Conservation (phyloP, 1,140 invertebrate genomes). For the Hycleus cichorii region DNA sequence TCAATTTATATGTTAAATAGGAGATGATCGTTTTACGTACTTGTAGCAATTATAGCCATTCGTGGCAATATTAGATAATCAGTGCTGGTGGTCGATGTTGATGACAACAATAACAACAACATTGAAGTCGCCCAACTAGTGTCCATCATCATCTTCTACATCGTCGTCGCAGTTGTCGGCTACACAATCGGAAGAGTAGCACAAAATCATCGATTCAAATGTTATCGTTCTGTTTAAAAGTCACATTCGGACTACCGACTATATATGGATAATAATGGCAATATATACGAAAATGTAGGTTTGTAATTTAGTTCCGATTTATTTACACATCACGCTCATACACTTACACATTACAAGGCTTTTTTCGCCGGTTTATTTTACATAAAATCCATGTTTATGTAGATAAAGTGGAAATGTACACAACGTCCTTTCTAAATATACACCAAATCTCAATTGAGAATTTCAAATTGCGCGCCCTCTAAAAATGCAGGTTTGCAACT, state of each 20-base stretch:
- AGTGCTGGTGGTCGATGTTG: constrained; percentile 27
- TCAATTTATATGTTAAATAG: constrained; percentile 22
- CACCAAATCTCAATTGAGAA: no score
- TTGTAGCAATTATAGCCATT: constrained; percentile 6
- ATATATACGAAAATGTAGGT: constrained; percentile 29
- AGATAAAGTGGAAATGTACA: neutral
- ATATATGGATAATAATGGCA: constrained; percentile 16
- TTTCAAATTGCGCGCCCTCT: no score
- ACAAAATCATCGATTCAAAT: constrained; percentile 22
- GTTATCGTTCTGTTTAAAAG: constrained; percentile 19
- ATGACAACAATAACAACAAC: neutral
- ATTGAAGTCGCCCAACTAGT: no score
- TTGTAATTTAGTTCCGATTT: constrained; percentile 27
- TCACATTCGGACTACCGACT: neutral
- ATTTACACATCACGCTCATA: constrained; percentile 19
- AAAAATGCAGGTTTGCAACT: no score
- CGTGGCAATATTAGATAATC: constrained; percentile 28
- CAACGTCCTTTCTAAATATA: no score
- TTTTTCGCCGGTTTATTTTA: neutral
- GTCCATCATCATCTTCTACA: no score
- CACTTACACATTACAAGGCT: no score
- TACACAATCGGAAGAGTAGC: neutral
- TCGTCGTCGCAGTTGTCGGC: neutral
- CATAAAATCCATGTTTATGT: neutral
- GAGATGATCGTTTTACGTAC: constrained; percentile 15